Evolutionary conservation across 2,888 invertebrate species (phyloP).

Genomic region (Lasioglossum oenotherae): DNA sequence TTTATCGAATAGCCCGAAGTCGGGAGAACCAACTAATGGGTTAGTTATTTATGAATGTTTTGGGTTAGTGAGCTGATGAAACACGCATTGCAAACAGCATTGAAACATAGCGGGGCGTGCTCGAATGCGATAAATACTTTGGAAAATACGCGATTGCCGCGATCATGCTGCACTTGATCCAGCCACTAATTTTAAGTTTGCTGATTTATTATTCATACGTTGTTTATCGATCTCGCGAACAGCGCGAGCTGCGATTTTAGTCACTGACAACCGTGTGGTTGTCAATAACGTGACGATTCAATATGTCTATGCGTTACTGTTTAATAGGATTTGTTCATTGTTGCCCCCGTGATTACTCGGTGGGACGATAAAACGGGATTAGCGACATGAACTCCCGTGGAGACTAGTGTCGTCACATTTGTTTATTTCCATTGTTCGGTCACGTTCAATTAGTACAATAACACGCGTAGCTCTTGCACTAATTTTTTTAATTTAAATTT

Average conservation of each 20-base stretch:
- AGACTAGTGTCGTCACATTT: neutral
- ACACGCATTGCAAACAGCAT: neutral
- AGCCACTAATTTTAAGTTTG: neutral
- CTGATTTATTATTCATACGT: neutral
- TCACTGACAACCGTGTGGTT: neutral
- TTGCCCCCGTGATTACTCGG: neutral
- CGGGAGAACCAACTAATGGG: neutral
- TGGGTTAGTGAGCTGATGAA: neutral
- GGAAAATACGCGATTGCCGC: neutral
- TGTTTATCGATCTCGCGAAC: neutral
- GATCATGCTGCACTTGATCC: neutral
- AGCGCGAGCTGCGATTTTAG: neutral
- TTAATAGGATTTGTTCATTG: neutral
- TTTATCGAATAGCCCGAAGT: neutral
- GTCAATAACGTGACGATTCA: neutral
- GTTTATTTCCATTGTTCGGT: no score
- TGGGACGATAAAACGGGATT: neutral
- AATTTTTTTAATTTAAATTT: no score
- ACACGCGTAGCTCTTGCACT: no score
- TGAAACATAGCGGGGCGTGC: neutral
- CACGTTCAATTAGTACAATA: no score
- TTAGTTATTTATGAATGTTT: neutral
- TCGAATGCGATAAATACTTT: neutral
- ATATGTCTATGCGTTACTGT: neutral
- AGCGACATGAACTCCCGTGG: neutral